Conservation (phyloP, 2,888 invertebrate species). For the Cerastis rubricosa region DNA sequence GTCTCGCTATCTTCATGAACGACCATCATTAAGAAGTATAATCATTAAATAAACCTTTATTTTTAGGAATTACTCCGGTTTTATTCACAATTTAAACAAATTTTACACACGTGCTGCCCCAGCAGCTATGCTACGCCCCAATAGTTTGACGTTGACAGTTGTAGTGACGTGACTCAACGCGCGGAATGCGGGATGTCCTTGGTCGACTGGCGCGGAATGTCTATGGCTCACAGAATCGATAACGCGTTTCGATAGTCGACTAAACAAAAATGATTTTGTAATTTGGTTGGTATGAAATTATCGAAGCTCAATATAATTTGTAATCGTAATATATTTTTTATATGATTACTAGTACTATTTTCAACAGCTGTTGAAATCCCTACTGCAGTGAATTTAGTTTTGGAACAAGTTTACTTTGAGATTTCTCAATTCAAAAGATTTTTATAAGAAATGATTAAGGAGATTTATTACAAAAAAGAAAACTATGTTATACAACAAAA, state of each 20-base stretch:
- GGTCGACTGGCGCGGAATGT: neutral
- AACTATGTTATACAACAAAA: neutral
- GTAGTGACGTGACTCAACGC: constrained; percentile 37
- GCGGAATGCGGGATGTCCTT: neutral
- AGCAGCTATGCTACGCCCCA: too few species aligned
- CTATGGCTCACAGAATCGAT: constrained; percentile 2
- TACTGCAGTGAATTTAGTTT: too few species aligned
- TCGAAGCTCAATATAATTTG: too few species aligned
- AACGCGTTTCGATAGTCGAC: constrained; percentile 25
- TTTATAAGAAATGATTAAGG: neutral
- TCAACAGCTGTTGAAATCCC: too few species aligned
- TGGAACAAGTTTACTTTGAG: too few species aligned
- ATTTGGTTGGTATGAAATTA: too few species aligned
- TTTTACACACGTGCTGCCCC: constrained; percentile 43
- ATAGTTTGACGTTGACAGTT: constrained; percentile 48
- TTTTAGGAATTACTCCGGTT: neutral
- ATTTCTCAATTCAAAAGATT: neutral
- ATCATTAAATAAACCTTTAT: constrained; percentile 3
- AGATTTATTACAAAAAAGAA: constrained; percentile 1
- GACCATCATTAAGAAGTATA: constrained; percentile 71
- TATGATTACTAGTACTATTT: too few species aligned
- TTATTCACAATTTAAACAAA: neutral
- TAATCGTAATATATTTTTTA: neutral
- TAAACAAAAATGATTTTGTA: neutral
- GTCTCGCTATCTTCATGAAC: constrained; percentile 73